Percentiles rank a stretch among this genome's conserved stretches.
Evolutionary conservation across 1,140 invertebrate species (phyloP).

Genomic region (Nephotettix cincticeps): DNA sequence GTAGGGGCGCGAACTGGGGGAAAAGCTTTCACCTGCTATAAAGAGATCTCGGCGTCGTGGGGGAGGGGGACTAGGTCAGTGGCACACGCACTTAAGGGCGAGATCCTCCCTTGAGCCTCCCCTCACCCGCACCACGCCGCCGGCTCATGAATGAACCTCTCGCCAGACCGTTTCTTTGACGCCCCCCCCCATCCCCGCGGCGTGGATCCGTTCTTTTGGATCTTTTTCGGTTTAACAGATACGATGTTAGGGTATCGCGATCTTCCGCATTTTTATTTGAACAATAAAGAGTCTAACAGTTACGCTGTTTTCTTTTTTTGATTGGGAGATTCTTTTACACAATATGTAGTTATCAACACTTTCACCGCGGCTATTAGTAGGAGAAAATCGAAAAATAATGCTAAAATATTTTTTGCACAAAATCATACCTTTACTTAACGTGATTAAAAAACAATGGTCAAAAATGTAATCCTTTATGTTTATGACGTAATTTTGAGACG

Average conservation of each 20-base stretch:
- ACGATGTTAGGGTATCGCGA: neutral
- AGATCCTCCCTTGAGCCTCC: neutral
- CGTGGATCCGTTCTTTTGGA: neutral
- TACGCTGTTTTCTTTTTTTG: too few relatives aligned
- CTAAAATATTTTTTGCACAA: too few relatives aligned
- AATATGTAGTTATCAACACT: too few relatives aligned
- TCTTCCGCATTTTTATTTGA: neutral
- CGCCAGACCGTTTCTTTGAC: neutral
- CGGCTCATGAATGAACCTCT: neutral
- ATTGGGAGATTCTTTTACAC: too few relatives aligned
- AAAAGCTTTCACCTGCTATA: neutral
- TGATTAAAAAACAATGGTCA: too few relatives aligned
- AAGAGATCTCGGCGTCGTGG: neutral
- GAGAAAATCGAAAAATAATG: too few relatives aligned
- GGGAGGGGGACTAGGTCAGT: neutral
- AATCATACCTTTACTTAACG: too few relatives aligned
- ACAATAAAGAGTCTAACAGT: too few relatives aligned
- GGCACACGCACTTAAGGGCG: conserved; percentile 7
- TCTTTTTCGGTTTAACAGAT: neutral
- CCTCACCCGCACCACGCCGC: neutral
- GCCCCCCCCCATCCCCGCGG: neutral
- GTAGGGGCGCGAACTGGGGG: neutral
- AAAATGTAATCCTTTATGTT: too few relatives aligned
- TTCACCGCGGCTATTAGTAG: too few relatives aligned
- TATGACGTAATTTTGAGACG: too few relatives aligned